Percentiles rank a stretch among this genome's conserved stretches.
Evolutionary conservation across 2,113 vertebrate species (phyloP).

Genomic region (Myotis davidii): DNA sequence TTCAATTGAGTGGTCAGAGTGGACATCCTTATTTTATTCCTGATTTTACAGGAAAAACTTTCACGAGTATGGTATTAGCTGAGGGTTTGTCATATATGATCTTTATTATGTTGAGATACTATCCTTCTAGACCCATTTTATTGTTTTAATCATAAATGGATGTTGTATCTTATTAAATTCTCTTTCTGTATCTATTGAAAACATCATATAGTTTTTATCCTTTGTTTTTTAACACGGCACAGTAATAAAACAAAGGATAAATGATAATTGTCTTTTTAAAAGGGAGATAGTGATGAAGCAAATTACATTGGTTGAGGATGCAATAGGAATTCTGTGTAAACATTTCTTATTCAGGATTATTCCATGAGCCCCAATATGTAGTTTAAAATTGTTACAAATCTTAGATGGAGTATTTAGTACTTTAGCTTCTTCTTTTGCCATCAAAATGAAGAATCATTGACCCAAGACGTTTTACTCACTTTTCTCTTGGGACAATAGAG

Average conservation of each 20-base stretch:
- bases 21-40: neutral
- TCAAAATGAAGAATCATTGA: neutral
- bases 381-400: neutral
- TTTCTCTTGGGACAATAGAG: neutral
- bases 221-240: neutral
- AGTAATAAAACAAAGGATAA: neutral
- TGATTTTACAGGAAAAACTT: neutral
- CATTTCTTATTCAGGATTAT: neutral
- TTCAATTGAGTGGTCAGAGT: neutral
- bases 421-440: neutral
- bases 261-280: slow-evolving; percentile 25
- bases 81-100: neutral
- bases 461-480: neutral
- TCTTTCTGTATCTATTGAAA: neutral
- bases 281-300: neutral
- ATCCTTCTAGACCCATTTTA: neutral
- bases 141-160: neutral
- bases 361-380: neutral
- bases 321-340: neutral
- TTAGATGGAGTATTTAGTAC: neutral
- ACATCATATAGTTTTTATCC: neutral
- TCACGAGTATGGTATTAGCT: neutral
- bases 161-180: neutral
- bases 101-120: neutral
- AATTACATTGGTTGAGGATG: neutral